phyloP scores from a whole-genome alignment of 1,140 invertebrate genomes.

The Nasonia vitripennis region DNA sequence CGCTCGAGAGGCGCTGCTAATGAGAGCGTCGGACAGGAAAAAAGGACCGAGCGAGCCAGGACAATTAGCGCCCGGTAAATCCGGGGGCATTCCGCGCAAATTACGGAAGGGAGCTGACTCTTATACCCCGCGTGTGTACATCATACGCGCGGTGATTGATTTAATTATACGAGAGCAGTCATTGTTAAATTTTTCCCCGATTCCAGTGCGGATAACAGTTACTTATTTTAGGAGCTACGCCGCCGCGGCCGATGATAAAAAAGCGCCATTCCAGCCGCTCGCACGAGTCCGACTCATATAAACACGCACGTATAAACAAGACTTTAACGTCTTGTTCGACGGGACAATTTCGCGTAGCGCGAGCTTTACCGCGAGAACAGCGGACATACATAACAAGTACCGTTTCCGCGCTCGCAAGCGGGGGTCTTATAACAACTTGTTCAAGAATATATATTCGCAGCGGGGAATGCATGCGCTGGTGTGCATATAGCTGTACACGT shows the following conservation, averaged over 20 bases:
- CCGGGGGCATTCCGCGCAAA: conserved; percentile 30
- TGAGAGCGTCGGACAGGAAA: conserved; percentile 36
- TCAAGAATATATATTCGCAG: conserved; percentile 28
- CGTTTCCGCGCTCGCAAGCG: conserved; percentile 16
- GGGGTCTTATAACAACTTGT: conserved; percentile 42
- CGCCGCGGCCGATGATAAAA: neutral
- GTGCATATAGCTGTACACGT: neutral
- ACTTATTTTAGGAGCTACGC: neutral
- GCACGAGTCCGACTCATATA: neutral
- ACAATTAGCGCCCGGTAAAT: conserved; percentile 42
- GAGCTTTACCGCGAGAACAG: conserved; percentile 11
- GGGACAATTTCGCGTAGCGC: conserved; percentile 11
- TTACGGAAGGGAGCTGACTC: neutral
- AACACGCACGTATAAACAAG: neutral
- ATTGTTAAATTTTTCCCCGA: neutral
- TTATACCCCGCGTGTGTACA: neutral
- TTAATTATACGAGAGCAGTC: neutral
- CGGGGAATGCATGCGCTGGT: conserved; percentile 6
- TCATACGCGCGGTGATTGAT: neutral
- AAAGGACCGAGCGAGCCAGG: neutral
- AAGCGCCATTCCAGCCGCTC: neutral
- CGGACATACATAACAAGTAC: conserved; percentile 39
- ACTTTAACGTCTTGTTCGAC: conserved; percentile 49
- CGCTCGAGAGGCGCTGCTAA: conserved; percentile 3
- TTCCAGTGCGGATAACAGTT: neutral